phyloP scores from a whole-genome alignment of 2,797 vertebrate genomes.

The Erpetoichthys calabaricus region DNA sequence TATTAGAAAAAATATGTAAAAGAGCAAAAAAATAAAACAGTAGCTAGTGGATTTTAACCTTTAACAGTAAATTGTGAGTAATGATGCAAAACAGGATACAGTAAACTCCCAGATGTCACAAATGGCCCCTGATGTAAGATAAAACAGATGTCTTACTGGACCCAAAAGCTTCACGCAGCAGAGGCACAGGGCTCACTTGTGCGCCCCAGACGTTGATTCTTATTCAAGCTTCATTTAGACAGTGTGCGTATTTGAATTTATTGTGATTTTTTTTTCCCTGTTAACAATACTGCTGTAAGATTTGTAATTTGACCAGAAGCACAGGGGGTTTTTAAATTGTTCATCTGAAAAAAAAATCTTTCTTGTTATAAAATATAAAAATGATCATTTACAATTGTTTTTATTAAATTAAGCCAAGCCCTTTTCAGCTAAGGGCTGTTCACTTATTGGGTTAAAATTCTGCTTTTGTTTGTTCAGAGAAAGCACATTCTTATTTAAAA shows the following conservation, averaged over 20 bases:
- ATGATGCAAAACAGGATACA: constrained; percentile 76
- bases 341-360: constrained; percentile 70
- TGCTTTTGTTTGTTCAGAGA: constrained; percentile 58
- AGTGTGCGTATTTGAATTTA: background rate
- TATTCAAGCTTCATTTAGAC: constrained; percentile 17
- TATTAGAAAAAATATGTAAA: no score
- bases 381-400: constrained; percentile 69
- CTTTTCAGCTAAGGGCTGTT: constrained; percentile 58
- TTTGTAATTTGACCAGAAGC: constrained; percentile 22
- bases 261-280: background rate
- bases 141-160: constrained; percentile 69
- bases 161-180: constrained; percentile 61
- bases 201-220: constrained; percentile 17
- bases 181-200: constrained; percentile 19
- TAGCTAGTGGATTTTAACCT: constrained; percentile 75
- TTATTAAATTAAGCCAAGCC: constrained; percentile 68
- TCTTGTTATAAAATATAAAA: constrained; percentile 70
- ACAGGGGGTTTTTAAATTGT: constrained; percentile 57
- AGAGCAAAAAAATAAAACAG: constrained; percentile 40
- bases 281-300: background rate
- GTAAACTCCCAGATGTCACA: constrained; percentile 76
- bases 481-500: constrained; percentile 52
- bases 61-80: constrained; percentile 79
- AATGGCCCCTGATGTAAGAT: constrained; percentile 67
- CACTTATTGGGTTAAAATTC: constrained; percentile 74